Percentiles rank a stretch among this genome's conserved stretches.
Conservation (phyloP, 2,113 vertebrate species). For the Takifugu flavidus region DNA sequence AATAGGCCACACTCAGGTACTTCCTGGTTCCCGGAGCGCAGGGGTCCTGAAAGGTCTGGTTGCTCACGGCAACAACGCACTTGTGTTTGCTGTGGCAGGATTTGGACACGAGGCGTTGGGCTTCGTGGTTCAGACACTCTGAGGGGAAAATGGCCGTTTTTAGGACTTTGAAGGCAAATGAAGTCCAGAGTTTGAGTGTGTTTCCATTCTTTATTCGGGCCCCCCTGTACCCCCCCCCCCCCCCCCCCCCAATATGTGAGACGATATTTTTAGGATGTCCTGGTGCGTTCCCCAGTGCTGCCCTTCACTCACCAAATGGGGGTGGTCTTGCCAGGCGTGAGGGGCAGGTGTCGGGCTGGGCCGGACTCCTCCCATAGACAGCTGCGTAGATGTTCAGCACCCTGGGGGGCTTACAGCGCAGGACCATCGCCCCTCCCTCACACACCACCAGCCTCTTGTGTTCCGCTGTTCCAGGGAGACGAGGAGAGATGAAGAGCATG, state of each 20-base stretch:
- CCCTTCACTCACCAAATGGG: slow-evolving; percentile 78
- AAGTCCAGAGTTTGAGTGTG: no score
- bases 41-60: slow-evolving; percentile 84
- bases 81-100: slow-evolving; percentile 88
- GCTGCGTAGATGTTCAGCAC: slow-evolving; percentile 92
- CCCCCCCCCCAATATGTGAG: no score
- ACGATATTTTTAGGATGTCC: no score
- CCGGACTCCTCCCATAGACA: slow-evolving; percentile 80
- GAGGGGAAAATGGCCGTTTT: slow-evolving; percentile 24
- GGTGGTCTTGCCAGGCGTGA: slow-evolving; percentile 63
- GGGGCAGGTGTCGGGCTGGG: slow-evolving; percentile 75
- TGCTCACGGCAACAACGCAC: slow-evolving; percentile 80
- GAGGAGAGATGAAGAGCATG: neutral
- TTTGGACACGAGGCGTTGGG: slow-evolving; percentile 80
- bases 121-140: slow-evolving; percentile 90
- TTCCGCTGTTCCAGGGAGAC: slow-evolving; percentile 75
- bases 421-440: slow-evolving; percentile 83
- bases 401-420: slow-evolving; percentile 88
- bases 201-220: no score
- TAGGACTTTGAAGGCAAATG: no score
- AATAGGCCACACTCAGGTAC: slow-evolving; percentile 88
- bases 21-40: slow-evolving; percentile 89
- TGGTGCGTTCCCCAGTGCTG: neutral
- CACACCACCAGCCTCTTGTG: slow-evolving; percentile 87
- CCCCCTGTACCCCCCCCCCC: no score